Evolutionary conservation across 2,797 vertebrate species (phyloP), one percentile per base, ranked within the genome.

Genomic region (Clarias fuscus): DNA sequence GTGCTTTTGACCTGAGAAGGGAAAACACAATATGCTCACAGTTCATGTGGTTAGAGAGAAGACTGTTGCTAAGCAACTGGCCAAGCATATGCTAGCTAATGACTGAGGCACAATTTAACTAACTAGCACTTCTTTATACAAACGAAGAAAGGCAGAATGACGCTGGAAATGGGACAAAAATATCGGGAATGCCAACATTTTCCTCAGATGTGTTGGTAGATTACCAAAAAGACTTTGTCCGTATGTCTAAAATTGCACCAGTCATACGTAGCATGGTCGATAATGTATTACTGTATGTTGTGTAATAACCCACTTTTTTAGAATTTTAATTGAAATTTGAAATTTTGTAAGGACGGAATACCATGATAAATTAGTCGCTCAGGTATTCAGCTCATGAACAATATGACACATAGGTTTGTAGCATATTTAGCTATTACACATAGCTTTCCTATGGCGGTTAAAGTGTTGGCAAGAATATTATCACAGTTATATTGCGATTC

Each of bases 51-150:
- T 33, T 67, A 33, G 30, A 82, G 43, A 67, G 64, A 67, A 82
- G n/a, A 1, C 43, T 33, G 80, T 68, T 68, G 43, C 80, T 68
- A 68, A 82, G 80, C 64, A 82, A 82, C 80, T 82, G 80, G 80
- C 43, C 80, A 68, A 22, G 15, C 79, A 82, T 30, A 53, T 53
- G 62, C 79, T 67, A 82, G 62, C 79, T 82, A 67, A 82, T 70
- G 43, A 65, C 15, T 72, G 33, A 27, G 64, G 43, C 73, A 30
- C 30, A 77, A 73, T 17, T 73, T 8, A 37, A 68, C 79, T 68
- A 82, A 82, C 62, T 67, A 81, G 79, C 62, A 20, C 61, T 20
- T 65, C 61, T 81, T 65, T 81, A 67, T 48, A 48, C 40, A 67
- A 30, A 80, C 78, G 67, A 67, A 27, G 62, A 48, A 67, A 18